A percentile compares a stretch with the other conserved stretches of the same genome.
phyloP scores from a whole-genome alignment of 2,113 vertebrate genomes.

The Riparia riparia region DNA sequence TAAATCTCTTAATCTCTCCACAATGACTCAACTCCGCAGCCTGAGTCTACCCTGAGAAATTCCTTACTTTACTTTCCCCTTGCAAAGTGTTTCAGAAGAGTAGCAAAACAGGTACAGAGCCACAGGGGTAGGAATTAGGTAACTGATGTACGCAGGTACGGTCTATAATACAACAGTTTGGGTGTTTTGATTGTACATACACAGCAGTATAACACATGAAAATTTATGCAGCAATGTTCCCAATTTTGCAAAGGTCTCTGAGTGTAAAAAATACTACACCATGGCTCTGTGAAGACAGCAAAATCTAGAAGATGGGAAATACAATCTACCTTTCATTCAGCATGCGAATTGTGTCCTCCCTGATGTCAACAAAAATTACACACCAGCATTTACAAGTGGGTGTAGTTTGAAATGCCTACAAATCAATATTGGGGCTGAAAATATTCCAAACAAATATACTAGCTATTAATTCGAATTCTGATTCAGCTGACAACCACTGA shows the following conservation, averaged over 20 bases:
- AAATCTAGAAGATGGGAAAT: background rate
- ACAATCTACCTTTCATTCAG: background rate
- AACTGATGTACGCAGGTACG: background rate
- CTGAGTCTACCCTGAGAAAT: background rate
- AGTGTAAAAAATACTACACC: background rate
- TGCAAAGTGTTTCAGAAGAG: background rate
- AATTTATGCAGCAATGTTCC: background rate
- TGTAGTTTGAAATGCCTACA: background rate
- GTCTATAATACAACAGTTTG: background rate
- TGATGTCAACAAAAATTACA: background rate
- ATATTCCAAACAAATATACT: background rate
- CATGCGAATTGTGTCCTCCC: rapidly evolving
- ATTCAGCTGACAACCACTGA: background rate
- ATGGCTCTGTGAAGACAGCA: background rate
- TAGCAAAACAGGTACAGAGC: background rate
- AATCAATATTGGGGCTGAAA: background rate
- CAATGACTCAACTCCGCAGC: background rate
- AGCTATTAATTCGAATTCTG: background rate
- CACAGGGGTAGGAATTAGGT: background rate
- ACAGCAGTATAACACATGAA: background rate
- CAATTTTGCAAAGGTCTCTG: background rate
- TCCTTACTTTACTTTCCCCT: background rate
- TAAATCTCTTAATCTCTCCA: background rate
- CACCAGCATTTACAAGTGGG: background rate
- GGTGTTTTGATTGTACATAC: background rate